phyloP scores from a whole-genome alignment of 2,888 invertebrate genomes.

The Punctoribates punctum region DNA sequence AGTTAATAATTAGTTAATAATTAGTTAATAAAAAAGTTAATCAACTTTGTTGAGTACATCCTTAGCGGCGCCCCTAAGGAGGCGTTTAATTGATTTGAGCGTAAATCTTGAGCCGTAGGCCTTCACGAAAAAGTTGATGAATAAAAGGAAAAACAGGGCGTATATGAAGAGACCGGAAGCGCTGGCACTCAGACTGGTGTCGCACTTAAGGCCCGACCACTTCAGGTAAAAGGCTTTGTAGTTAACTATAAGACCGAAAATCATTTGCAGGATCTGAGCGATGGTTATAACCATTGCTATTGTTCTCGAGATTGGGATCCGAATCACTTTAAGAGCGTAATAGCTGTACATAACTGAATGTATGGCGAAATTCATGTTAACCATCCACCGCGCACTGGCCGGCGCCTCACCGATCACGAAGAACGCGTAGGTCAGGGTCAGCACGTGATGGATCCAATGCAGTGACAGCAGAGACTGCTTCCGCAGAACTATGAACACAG shows the following conservation, averaged over 20 bases:
- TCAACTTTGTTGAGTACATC: constrained; percentile 31
- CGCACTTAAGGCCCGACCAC: constrained; percentile 66
- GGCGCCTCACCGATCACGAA: constrained; percentile 75
- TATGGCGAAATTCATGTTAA: constrained; percentile 89
- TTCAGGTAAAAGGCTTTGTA: constrained; percentile 71
- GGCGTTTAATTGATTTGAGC: neutral
- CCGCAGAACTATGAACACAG: constrained; percentile 79
- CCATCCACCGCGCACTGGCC: constrained; percentile 71
- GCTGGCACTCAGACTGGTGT: constrained; percentile 78
- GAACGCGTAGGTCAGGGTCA: constrained; percentile 72
- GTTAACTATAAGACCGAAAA: constrained; percentile 84
- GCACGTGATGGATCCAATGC: constrained; percentile 96
- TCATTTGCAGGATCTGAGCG: constrained; percentile 89
- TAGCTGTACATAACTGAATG: constrained; percentile 88
- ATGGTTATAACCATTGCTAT: constrained; percentile 86
- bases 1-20: too few species aligned
- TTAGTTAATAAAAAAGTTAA: neutral
- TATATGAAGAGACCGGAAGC: constrained; percentile 89
- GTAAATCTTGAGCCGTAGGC: constrained; percentile 60
- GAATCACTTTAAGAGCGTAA: constrained; percentile 79
- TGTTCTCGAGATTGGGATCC: constrained; percentile 69
- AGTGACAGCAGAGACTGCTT: constrained; percentile 91
- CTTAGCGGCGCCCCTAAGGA: neutral
- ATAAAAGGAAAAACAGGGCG: constrained; percentile 85
- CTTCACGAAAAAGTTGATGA: constrained; percentile 89